phyloP scores from a whole-genome alignment of 2,888 invertebrate genomes.

The Antheraea assamensis region DNA sequence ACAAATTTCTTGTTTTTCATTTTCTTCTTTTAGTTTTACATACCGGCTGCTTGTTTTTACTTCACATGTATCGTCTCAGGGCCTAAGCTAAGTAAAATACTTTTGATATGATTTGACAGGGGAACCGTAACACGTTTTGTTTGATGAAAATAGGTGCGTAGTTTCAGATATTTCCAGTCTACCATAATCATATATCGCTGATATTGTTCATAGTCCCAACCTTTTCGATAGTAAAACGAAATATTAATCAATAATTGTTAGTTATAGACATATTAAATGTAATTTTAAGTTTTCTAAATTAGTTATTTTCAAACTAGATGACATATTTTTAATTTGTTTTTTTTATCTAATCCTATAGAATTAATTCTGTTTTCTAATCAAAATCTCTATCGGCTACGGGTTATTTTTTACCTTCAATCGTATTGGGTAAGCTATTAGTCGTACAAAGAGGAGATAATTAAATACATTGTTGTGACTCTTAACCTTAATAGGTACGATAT shows the following conservation, averaged over 20 bases:
- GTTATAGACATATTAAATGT: background rate
- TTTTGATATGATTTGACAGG: background rate
- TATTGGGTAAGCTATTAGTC: background rate
- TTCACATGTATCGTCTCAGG: too few relatives aligned
- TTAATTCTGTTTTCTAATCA: background rate
- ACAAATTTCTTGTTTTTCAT: too few relatives aligned
- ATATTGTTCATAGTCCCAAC: too few relatives aligned
- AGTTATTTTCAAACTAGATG: background rate
- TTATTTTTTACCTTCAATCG: background rate
- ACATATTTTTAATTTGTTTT: background rate
- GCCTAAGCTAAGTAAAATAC: too few relatives aligned
- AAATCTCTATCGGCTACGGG: background rate
- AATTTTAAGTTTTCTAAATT: background rate
- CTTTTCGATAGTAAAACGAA: background rate
- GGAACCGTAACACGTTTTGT: background rate
- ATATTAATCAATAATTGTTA: background rate
- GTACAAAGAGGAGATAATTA: background rate
- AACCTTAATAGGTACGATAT: background rate
- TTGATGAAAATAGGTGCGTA: background rate
- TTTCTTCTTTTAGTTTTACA: too few relatives aligned
- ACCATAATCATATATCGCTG: background rate
- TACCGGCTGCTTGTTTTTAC: too few relatives aligned
- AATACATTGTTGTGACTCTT: background rate
- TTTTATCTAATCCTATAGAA: background rate
- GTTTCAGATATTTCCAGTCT: background rate